Conservation (phyloP, 2,113 vertebrate genomes). For the Fregetta grallaria region DNA sequence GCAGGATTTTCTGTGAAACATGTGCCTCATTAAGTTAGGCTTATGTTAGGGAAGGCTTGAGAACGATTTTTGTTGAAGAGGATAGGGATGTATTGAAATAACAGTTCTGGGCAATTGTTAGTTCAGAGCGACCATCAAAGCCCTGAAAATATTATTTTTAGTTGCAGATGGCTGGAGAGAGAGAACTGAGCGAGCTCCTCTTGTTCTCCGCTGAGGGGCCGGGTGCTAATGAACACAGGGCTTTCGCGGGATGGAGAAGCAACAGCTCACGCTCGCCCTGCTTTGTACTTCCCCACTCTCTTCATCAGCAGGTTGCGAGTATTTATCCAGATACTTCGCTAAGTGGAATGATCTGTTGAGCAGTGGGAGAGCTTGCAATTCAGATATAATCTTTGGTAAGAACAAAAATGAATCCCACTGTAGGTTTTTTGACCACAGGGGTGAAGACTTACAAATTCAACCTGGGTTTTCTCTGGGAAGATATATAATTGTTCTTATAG, state of each 20-base stretch:
- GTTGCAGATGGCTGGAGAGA: slow-evolving; percentile 67
- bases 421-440: not conserved
- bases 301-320: not conserved
- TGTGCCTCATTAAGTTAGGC: slow-evolving; percentile 45
- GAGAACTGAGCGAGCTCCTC: slow-evolving; percentile 17
- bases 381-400: not conserved
- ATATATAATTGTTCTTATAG: not conserved
- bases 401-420: not conserved
- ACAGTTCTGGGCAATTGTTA: slow-evolving; percentile 31
- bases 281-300: not conserved
- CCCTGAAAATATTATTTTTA: slow-evolving; percentile 41
- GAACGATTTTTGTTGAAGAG: not conserved
- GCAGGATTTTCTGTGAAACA: not conserved
- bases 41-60: not conserved
- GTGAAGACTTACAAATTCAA: not conserved
- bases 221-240: slow-evolving; percentile 39
- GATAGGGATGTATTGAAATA: slow-evolving; percentile 25
- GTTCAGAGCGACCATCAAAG: slow-evolving; percentile 62
- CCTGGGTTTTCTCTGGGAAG: not conserved
- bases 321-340: not conserved
- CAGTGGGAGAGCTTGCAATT: not conserved
- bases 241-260: slow-evolving; percentile 36
- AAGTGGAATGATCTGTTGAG: not conserved
- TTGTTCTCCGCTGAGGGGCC: slow-evolving; percentile 3
- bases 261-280: slow-evolving; percentile 23